phyloP scores from a whole-genome alignment of 2,888 invertebrate genomes.

The Dryobota labecula region DNA sequence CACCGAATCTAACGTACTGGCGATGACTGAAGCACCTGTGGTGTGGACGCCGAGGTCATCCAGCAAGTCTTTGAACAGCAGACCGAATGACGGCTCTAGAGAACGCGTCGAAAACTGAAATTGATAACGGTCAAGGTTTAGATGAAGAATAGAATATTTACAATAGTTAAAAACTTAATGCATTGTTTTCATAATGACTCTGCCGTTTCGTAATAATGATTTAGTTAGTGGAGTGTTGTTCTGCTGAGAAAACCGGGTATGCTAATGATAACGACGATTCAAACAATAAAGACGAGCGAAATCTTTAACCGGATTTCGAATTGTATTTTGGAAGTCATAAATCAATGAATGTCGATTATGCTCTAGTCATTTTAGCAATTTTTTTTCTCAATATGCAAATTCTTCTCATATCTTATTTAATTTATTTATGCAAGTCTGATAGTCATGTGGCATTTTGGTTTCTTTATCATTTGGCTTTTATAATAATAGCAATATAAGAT shows the following conservation, averaged over 20 bases:
- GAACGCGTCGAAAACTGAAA: constrained; percentile 94
- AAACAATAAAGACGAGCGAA: not conserved
- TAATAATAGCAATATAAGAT: not conserved
- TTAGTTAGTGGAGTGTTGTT: not conserved
- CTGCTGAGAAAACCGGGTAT: not conserved
- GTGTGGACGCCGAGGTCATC: constrained; percentile 93
- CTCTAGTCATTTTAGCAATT: not conserved
- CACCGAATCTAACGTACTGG: constrained; percentile 94
- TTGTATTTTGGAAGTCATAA: not conserved
- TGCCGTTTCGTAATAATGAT: not conserved
- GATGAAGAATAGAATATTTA: not conserved
- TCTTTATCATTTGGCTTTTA: constrained; percentile 6
- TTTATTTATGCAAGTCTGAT: constrained; percentile 5
- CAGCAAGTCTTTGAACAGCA: constrained; percentile 94
- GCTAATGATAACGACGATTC: not conserved
- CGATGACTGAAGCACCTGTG: constrained; percentile 94
- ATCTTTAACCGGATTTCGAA: not conserved
- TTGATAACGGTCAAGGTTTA: constrained; percentile 30
- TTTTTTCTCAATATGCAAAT: constrained; percentile 6
- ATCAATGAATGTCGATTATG: not conserved
- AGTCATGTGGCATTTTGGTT: constrained; percentile 21
- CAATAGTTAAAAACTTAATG: not conserved
- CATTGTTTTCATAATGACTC: not conserved
- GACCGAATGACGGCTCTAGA: constrained; percentile 95
- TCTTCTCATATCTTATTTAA: not conserved